Percentiles rank a stretch among this genome's conserved stretches.
These are phyloP conservation scores for Silurus lanzhouensis DNA, from an alignment of 2,797 vertebrate genomes.

Conservation along the genomic window DNA sequence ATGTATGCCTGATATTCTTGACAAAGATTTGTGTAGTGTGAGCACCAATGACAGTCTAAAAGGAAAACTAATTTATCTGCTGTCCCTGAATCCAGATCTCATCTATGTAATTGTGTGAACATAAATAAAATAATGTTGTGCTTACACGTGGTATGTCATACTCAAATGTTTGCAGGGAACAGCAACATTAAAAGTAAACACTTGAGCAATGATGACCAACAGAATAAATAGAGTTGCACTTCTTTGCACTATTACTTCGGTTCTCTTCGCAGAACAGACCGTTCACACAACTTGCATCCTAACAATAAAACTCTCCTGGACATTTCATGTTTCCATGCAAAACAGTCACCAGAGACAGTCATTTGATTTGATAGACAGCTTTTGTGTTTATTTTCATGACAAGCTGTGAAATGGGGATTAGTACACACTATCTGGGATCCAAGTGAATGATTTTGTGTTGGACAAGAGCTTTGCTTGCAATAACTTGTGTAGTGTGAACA, in stretches of 20 bases:
- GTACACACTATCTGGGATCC: background rate
- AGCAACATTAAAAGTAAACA: background rate
- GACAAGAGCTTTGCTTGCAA: background rate
- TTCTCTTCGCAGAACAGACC: background rate
- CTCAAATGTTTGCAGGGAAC: background rate
- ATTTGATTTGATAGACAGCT: background rate
- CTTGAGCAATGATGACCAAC: background rate
- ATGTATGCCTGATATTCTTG: background rate
- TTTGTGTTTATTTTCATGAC: background rate
- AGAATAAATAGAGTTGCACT: background rate
- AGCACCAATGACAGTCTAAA: background rate
- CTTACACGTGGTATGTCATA: background rate
- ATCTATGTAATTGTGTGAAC: background rate
- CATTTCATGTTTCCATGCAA: background rate
- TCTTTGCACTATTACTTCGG: background rate
- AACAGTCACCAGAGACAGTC: background rate
- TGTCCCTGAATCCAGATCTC: background rate
- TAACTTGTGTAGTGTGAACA: background rate
- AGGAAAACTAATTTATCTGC: background rate
- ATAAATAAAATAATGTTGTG: background rate
- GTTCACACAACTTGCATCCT: background rate
- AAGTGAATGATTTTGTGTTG: background rate
- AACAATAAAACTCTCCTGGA: background rate
- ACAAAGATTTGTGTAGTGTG: too few relatives aligned
- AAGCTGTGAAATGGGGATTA: background rate